Evolutionary conservation across 2,113 vertebrate species (phyloP), one percentile per base, ranked within the genome.

Genomic region (Nycticorax nycticorax): DNA sequence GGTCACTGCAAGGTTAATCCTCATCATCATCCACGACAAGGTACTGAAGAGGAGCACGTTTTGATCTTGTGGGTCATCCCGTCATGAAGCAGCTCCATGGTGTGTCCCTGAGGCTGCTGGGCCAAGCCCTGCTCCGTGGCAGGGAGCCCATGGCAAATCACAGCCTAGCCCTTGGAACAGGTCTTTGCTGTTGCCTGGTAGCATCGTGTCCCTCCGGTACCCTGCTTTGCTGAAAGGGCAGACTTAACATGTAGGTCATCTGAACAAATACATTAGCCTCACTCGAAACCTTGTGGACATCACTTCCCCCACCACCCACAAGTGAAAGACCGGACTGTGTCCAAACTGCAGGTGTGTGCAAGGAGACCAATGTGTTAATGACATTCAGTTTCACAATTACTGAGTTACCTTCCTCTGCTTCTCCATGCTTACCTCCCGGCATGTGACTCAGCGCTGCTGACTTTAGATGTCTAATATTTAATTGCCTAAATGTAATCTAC

Each of bases 251-350:
- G 57, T 50, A 84, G 43, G 56, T 68, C 43, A 63, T 33, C 41
- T 53, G 47, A 88, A 57, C 18, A 86, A 73, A 84, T 16, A 15
- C 20, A 9, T 45, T 35, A 59, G 23, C 47, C 41, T 39, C 14
- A 26, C 45, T 56, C 3, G 1, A 85, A 93, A 90, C 43, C 11
- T n/a, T 15, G 43, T 43, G 41, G 39, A n/a, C 12, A 20, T 43
- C 35, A 15, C 26, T 88, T 60, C 16, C 37, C 5, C 5, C 16
- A 45, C 35, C 32, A 37, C 4, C 8, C 41, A 45, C 0, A 0
- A 57, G 24, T 47, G 64, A 71, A 86, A 91, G 30, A 67, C 16
- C 37, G 63, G 82, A n/a, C 32, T 43, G 20, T 14, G 11, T 75
- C 56, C 43, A 43, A 47, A 8, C 19, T n/a, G 12, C 33, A 88